A percentile compares a stretch with the other conserved stretches of the same genome.
Conservation (phyloP, 2,797 vertebrate genomes). For the Chaetophractus vellerosus region DNA sequence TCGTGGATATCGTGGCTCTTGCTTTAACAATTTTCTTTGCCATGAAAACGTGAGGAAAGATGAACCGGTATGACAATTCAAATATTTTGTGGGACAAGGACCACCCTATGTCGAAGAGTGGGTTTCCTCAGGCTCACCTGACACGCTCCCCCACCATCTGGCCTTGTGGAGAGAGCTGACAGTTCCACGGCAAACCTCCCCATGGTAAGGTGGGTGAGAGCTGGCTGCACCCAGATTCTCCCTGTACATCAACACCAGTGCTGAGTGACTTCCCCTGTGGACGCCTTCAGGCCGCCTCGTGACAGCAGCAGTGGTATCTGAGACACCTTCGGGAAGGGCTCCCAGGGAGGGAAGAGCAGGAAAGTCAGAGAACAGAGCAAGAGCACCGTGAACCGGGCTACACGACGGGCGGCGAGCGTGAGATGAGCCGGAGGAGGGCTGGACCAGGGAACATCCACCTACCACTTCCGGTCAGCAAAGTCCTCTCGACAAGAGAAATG, state of each 20-base stretch:
- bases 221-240: too few species aligned
- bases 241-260: too few species aligned
- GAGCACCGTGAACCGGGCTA: constrained; percentile 94
- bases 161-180: constrained; percentile 90
- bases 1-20: constrained; percentile 92
- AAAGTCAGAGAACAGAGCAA: constrained; percentile 84
- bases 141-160: constrained; percentile 80
- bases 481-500: constrained; percentile 91
- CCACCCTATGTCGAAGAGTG: constrained; percentile 94
- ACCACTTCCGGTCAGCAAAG: constrained; percentile 89
- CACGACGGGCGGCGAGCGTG: constrained; percentile 93
- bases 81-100: constrained; percentile 94
- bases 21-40: constrained; percentile 95
- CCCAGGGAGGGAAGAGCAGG: constrained; percentile 89
- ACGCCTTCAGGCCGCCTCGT: constrained; percentile 76
- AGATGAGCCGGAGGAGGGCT: constrained; percentile 95
- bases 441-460: constrained; percentile 92
- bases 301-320: constrained; percentile 87
- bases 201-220: too few species aligned
- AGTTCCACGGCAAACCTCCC: constrained; percentile 85
- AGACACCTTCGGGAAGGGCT: constrained; percentile 81
- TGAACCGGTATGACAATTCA: constrained; percentile 91
- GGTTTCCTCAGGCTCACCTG: constrained; percentile 88
- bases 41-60: constrained; percentile 93
- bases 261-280: constrained; percentile 74